Base-by-base conservation (phyloP, 1,140 invertebrate genomes). In the Cydia splendana region DNA sequence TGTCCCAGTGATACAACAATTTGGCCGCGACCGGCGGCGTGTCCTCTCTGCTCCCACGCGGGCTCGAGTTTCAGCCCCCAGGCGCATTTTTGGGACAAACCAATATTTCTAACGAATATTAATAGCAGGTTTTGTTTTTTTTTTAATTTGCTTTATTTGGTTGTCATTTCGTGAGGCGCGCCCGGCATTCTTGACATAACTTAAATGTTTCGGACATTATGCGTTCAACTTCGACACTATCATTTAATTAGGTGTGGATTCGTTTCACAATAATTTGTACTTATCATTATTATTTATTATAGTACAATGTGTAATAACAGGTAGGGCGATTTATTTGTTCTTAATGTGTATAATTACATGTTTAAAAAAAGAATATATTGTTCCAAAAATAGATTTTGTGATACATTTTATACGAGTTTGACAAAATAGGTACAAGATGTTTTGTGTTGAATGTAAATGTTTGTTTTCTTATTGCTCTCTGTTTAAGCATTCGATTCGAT, bases 91-190 rank as follows among this genome's bases (percentile, higher is more conserved):
- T 90, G 86, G 88, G 88, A 92, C 88, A 92, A 91, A 91, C 89
- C 88, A 90, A 91, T 93, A 91, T 88, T 88, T 91, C 87, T 90
- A 93, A 91, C 89, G 87, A 91, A 90, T 93, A 93, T 92, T 91
- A 93, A 92, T 91, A 85, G 85, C 83, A 77, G 77, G 78, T 90
- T 90, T 89, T 91, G 84, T 89, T 91, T 85, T 91, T 87, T 87
- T 92, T 91, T 85, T 78, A 73, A 65, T 65, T 75, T 80, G 69
- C 82, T 85, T 85, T 84, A 84, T 86, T 83, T 86, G 85, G 82
- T 79, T 81, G 75, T 76, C 77, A 75, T 62, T 62, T 65, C 76
- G 78, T 78, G 82, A 78, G 80, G 77, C 83, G 78, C 79, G 81
- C 80, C 77, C 79, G n/a, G 82, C 82, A 87, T 89, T 87, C 82